Percentiles rank a stretch among this genome's conserved stretches.
Conservation (phyloP, 2,888 invertebrate species). For the Synergus umbraculus region DNA sequence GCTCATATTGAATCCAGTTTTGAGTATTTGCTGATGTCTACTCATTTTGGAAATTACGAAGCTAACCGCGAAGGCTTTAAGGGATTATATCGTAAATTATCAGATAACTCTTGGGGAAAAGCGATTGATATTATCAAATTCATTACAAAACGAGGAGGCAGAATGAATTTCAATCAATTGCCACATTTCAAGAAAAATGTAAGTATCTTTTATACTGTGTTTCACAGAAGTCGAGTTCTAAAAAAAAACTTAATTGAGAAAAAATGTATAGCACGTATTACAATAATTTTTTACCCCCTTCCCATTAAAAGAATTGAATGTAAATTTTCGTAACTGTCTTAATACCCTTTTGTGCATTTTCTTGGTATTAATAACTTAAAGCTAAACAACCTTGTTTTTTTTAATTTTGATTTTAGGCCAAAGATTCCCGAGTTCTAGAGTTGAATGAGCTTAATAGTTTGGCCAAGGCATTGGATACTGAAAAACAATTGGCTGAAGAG, state of each 20-base stretch:
- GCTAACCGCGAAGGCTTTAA: constrained; percentile 88
- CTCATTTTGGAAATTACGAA: constrained; percentile 87
- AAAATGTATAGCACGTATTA: too few relatives aligned
- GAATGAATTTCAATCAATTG: constrained; percentile 79
- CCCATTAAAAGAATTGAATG: neutral
- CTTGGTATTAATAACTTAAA: neutral
- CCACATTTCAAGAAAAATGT: constrained; percentile 66
- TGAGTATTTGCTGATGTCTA: constrained; percentile 86
- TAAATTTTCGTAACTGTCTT: neutral
- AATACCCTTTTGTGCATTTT: neutral
- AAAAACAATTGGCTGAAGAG: constrained; percentile 84
- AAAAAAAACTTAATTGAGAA: neutral
- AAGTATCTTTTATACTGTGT: constrained; percentile 45
- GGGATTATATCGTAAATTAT: constrained; percentile 85
- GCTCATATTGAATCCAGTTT: constrained; percentile 86
- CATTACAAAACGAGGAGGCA: constrained; percentile 85
- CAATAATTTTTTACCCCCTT: too few relatives aligned
- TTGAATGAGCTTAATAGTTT: constrained; percentile 85
- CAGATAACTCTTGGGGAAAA: constrained; percentile 87
- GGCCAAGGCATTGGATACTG: constrained; percentile 86
- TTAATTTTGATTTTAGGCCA: constrained; percentile 52
- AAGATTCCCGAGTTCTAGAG: constrained; percentile 77
- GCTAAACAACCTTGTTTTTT: neutral
- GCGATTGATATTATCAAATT: constrained; percentile 88
- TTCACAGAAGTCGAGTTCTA: neutral